Evolutionary conservation across 2,888 invertebrate genomes (phyloP), one percentile per base, ranked within the genome.

Genomic region (Formica aserva): DNA sequence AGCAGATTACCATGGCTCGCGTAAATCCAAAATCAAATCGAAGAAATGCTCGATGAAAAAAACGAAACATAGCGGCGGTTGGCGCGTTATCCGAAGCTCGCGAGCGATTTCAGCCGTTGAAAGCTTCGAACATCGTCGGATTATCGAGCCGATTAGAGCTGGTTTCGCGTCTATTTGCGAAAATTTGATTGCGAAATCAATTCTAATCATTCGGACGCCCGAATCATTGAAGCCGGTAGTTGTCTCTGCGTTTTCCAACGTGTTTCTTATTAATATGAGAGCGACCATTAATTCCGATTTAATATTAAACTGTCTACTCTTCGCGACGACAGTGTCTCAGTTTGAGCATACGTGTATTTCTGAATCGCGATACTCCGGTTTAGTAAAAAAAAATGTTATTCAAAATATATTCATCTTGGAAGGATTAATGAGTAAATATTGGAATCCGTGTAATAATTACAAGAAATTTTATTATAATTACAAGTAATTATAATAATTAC

Each of bases 181-280:
- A 78, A 8, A 52, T 52, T 76, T 86, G 83, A 84, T 89, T 72
- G 84, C 74, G 32, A 82, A 82, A 89, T 89, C 84, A 80, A 85
- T 89, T 87, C 62, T 84, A 85, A 87, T 88, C 78, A 82, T 72
- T 85, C 82, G 76, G 86, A 55, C 57, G 65, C 35, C 69, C 32
- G 77, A 66, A 55, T 13, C 76, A 63, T 38, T 65, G 55, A 15
- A 4, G 4, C 2, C 15, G 26, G 82, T 81, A 57, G 1, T 38
- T 32, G 13, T 65, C 32, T 38, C 13, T 85, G 67, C 82, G 71
- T 74, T 85, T 85, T 85, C 82, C 84, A 85, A 84, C 3, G 11
- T 85, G 74, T 77, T 67, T 82, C 60, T 81, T 72, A 85, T 84
- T 89, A 88, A 89, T 89, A 89, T 65, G 62, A 60, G 82, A 85